Evolutionary conservation across 2,888 invertebrate species (phyloP).

Genomic region (Tipula unca): DNA sequence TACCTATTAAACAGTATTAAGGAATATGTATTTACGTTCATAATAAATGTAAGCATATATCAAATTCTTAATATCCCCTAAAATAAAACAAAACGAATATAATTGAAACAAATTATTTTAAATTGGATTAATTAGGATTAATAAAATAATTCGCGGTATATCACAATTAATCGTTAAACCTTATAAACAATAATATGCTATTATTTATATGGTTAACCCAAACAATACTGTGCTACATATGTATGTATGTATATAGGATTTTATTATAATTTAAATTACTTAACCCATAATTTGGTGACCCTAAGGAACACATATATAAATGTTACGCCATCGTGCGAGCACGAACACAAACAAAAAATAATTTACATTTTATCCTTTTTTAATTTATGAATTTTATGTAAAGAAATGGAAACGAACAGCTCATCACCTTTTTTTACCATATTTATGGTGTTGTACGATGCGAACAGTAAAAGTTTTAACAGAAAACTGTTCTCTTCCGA

Average conservation of each 20-base stretch:
- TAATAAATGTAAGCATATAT: too few species aligned
- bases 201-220: not conserved
- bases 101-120: not conserved
- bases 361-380: not conserved
- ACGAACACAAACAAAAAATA: not conserved
- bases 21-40: too few species aligned
- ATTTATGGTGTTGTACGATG: not conserved
- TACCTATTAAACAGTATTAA: too few species aligned
- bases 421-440: not conserved
- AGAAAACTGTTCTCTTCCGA: not conserved
- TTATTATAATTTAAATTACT: too few species aligned
- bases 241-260: too few species aligned
- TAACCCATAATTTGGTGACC: not conserved
- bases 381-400: not conserved
- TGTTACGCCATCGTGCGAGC: not conserved
- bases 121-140: not conserved
- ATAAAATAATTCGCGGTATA: not conserved
- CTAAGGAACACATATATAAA: not conserved
- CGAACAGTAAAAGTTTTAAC: not conserved
- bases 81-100: too few species aligned
- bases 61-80: too few species aligned
- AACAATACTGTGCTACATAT: too few species aligned
- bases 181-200: too few species aligned
- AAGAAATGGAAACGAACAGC: not conserved
- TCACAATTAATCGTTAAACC: not conserved